Conservation (phyloP, 2,888 invertebrate genomes). For the Parapristionchus giblindavisi region DNA sequence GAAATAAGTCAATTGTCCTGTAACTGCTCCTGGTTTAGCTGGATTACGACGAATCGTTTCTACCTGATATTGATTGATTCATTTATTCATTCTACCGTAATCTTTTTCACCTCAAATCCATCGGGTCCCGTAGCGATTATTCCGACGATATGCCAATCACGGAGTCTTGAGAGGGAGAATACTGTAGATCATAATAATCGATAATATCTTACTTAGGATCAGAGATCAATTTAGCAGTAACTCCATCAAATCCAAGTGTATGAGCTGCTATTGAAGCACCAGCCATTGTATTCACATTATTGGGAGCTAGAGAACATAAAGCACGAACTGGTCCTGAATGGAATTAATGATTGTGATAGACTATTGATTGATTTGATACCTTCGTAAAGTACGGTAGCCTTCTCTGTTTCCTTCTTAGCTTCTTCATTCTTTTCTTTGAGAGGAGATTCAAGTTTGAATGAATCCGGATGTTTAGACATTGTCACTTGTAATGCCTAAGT, state of each 20-base stretch:
- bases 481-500: slow-evolving; percentile 72
- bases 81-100: not conserved
- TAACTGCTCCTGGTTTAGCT: slow-evolving; percentile 73
- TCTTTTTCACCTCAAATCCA: slow-evolving; percentile 62
- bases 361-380: slow-evolving; percentile 63
- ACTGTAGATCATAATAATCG: slow-evolving; percentile 14
- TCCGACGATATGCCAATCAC: slow-evolving; percentile 74
- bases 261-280: slow-evolving; percentile 73
- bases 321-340: slow-evolving; percentile 72
- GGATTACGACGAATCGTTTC: slow-evolving; percentile 73
- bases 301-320: slow-evolving; percentile 74
- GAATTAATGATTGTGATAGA: not conserved
- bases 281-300: slow-evolving; percentile 77
- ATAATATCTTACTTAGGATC: slow-evolving; percentile 74
- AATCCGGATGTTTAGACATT: slow-evolving; percentile 74
- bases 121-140: slow-evolving; percentile 63
- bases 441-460: slow-evolving; percentile 72
- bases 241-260: slow-evolving; percentile 74
- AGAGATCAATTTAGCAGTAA: slow-evolving; percentile 72
- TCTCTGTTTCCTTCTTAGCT: slow-evolving; percentile 60
- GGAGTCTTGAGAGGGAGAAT: slow-evolving; percentile 71
- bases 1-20: slow-evolving; percentile 74
- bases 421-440: slow-evolving; percentile 71
- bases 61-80: slow-evolving; percentile 45
- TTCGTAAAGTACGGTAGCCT: slow-evolving; percentile 72